A percentile compares a stretch with the other conserved stretches of the same genome.
phyloP scores from a whole-genome alignment of 2,113 vertebrate genomes.

The Hirundichthys speculiger region DNA sequence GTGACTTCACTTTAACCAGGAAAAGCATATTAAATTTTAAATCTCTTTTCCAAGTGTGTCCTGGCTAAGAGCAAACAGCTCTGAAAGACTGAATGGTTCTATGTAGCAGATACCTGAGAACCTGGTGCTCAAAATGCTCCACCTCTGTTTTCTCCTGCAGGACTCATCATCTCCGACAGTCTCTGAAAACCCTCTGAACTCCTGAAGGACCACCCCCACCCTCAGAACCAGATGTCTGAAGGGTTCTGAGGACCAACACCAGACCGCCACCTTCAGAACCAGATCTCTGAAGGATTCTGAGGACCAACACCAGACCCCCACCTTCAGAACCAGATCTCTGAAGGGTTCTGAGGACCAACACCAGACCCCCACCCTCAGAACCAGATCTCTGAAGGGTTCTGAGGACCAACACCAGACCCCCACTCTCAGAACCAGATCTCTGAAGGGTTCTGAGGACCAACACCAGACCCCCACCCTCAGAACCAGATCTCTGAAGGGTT shows the following conservation, averaged over 20 bases:
- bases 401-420: too few relatives aligned
- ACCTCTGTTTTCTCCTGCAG: constrained; percentile 36
- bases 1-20: too few relatives aligned
- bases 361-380: not conserved
- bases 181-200: constrained; percentile 62
- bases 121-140: not conserved
- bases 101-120: not conserved
- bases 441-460: constrained; percentile 60
- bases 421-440: constrained; percentile 63
- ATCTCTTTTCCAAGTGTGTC: too few relatives aligned
- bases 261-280: constrained; percentile 1
- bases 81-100: not conserved
- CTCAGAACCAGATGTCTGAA: not conserved
- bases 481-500: not conserved
- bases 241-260: not conserved
- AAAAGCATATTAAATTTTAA: too few relatives aligned
- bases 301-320: too few relatives aligned
- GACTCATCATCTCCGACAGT: constrained; percentile 57
- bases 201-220: constrained; percentile 45
- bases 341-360: too few relatives aligned
- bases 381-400: too few relatives aligned
- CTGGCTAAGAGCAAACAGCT: too few relatives aligned
- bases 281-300: not conserved
- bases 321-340: too few relatives aligned
- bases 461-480: not conserved